Evolutionary conservation across 2,113 vertebrate species (phyloP), one percentile per base, ranked within the genome.

Genomic region (Lasiurus cinereus): DNA sequence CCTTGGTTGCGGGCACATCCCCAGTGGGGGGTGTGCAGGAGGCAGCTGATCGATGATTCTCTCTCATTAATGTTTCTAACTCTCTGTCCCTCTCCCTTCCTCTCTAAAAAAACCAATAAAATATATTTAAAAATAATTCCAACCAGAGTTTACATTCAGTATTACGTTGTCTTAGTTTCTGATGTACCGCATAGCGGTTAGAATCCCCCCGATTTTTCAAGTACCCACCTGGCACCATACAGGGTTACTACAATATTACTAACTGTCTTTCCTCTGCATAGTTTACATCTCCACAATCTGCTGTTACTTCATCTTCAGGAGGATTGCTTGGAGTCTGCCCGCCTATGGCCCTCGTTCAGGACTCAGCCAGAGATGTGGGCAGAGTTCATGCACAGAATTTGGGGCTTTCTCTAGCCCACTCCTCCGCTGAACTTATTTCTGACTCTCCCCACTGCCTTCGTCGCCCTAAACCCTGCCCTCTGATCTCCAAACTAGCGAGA

Each of bases 251-350:
- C 29, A 50, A 6, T 19, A n/a, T 77, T 16, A 50, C 11, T 5
- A 46, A 12, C 46, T n/a, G 1, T 19, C 29, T 76, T 76, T 29
- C 27, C 73, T 48, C 9, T 31, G 74, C 46, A 48, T n/a, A 10
- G 15, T 50, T 50, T 21, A 9, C 29, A 12, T n/a, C 74, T 16
- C 29, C 19, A 6, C 29, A 31, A 21, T 24, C 50, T 59, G 1
- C 43, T 54, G 52, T 70, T 84, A 36, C 39, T 91, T 86, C 90
- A 66, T 76, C 59, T n/a, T 59, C 77, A 66, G 12, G 48, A 90
- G 73, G 21, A 64, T 88, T 52, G 59, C 13, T 56, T 76, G 21
- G 43, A 62, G 13, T 84, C 48, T 74, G 48, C 7, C 16, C 22
- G 33, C 29, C 33, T 24, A 4, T 50, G 39, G 31, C 15, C 36